Percentiles rank a stretch among this genome's conserved stretches.
Evolutionary conservation across 35 echinoderm and acorn worm genomes (phyloP).

Genomic region (Antedon bifida): DNA sequence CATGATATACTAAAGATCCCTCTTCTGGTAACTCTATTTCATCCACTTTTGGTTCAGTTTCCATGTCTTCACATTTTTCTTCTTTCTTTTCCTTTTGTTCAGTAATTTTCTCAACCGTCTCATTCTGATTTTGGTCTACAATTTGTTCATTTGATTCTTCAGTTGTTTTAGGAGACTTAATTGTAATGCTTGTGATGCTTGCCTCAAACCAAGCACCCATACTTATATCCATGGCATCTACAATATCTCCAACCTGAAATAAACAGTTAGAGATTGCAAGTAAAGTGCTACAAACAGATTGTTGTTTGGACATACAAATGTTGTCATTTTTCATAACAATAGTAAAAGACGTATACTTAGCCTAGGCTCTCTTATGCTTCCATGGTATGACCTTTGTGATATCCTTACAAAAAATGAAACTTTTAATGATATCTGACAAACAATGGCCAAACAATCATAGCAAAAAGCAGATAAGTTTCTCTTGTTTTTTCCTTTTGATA

Average conservation of each 20-base stretch:
- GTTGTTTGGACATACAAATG: background rate
- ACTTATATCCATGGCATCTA: constrained; percentile 83
- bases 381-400: too few relatives aligned
- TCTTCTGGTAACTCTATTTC: constrained; percentile 16
- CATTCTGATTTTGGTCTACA: constrained; percentile 1
- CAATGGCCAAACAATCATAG: too few relatives aligned
- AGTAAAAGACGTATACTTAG: too few relatives aligned
- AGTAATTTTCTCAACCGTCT: background rate
- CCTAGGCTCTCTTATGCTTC: too few relatives aligned
- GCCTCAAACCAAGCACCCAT: constrained; percentile 99
- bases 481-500: too few relatives aligned
- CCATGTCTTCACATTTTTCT: background rate
- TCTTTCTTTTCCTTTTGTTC: constrained; percentile 17
- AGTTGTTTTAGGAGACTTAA: background rate
- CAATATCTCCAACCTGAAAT: constrained; percentile 67
- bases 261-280: background rate
- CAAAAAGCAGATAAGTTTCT: too few relatives aligned
- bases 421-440: too few relatives aligned
- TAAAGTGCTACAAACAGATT: too few relatives aligned
- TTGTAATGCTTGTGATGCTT: constrained; percentile 42
- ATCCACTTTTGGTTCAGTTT: background rate
- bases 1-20: constrained; percentile 21
- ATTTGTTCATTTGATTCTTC: background rate
- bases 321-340: background rate
- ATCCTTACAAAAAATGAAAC: too few relatives aligned